Evolutionary conservation across 2,888 invertebrate species (phyloP).

Genomic region (Trachelus troglodyta): DNA sequence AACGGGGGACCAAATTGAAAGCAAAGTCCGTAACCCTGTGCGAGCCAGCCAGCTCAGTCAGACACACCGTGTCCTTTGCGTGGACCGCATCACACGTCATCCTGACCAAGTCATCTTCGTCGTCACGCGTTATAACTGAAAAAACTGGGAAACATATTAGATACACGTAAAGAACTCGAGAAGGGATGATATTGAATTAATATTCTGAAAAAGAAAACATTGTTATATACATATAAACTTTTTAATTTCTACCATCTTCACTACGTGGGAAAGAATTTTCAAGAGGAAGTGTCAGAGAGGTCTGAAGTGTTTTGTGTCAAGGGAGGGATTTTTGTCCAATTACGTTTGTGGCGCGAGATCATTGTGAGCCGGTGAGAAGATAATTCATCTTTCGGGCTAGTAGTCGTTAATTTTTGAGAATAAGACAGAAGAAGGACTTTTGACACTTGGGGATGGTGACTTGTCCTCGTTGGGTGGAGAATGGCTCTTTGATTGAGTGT

Average conservation of each 20-base stretch:
- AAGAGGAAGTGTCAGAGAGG: neutral
- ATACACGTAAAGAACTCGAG: neutral
- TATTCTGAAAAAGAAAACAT: neutral
- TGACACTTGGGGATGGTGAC: neutral
- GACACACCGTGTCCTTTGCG: constrained; percentile 52
- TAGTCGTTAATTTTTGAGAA: neutral
- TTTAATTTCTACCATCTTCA: neutral
- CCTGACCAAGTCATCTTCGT: neutral
- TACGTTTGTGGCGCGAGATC: neutral
- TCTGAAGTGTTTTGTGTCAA: neutral
- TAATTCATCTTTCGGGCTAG: neutral
- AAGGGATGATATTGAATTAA: neutral
- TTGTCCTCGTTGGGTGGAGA: neutral
- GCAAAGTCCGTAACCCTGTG: constrained; percentile 50
- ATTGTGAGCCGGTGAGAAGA: neutral
- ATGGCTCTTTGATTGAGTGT: neutral
- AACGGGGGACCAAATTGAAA: constrained; percentile 41
- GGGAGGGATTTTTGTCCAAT: neutral
- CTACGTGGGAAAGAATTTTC: neutral
- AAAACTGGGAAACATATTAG: neutral
- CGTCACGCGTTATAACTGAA: neutral
- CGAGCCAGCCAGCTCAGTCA: constrained; percentile 31
- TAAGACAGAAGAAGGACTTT: neutral
- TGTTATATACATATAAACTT: neutral
- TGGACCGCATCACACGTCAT: constrained; percentile 47